Percentiles rank a stretch among this genome's conserved stretches.
Conservation (phyloP, 2,888 invertebrate species). For the Cremastinae sp. region DNA sequence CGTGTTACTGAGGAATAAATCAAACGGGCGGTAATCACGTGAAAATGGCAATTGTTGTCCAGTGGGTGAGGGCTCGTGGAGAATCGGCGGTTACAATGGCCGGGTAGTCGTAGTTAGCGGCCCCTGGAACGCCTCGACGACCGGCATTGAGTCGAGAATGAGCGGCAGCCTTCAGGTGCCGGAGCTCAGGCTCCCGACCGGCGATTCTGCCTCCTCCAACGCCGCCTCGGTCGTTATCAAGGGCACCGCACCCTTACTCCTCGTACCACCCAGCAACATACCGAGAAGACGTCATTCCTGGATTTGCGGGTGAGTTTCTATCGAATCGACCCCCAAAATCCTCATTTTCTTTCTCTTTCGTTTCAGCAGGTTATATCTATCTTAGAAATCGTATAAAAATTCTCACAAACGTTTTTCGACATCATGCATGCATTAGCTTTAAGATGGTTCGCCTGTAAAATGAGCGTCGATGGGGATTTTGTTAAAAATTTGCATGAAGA, state of each 20-base stretch:
- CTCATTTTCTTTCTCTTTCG: not conserved
- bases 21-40: slow-evolving; percentile 16
- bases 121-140: slow-evolving; percentile 54
- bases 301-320: slow-evolving; percentile 87
- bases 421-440: too few species aligned
- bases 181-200: slow-evolving; percentile 84
- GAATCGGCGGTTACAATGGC: slow-evolving; percentile 61
- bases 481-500: too few species aligned
- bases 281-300: slow-evolving; percentile 88
- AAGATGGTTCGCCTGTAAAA: too few species aligned
- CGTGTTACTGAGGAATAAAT: not conserved
- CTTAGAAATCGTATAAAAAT: too few species aligned
- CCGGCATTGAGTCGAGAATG: slow-evolving; percentile 77
- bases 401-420: too few species aligned
- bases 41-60: slow-evolving; percentile 60
- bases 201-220: slow-evolving; percentile 79
- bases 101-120: slow-evolving; percentile 61
- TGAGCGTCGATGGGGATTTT: too few species aligned
- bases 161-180: slow-evolving; percentile 85
- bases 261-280: slow-evolving; percentile 82
- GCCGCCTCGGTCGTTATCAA: slow-evolving; percentile 52
- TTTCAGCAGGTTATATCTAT: not conserved
- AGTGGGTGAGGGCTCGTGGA: slow-evolving; percentile 63
- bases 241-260: slow-evolving; percentile 72
- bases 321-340: slow-evolving; percentile 8